A percentile compares a stretch with the other conserved stretches of the same genome.
phyloP scores from a whole-genome alignment of 2,113 vertebrate species.

The Murina feae region DNA sequence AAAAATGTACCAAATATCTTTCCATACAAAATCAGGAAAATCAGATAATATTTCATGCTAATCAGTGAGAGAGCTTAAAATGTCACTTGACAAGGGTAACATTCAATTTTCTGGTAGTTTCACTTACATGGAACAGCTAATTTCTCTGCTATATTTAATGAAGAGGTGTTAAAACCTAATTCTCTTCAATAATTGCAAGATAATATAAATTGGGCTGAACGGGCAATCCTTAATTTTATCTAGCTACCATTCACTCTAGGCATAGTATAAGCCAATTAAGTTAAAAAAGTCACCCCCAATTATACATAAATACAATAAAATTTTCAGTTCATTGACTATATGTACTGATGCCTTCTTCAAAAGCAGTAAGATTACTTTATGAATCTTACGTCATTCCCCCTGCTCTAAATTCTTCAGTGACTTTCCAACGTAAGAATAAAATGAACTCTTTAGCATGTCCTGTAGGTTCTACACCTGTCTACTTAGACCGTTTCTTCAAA shows the following conservation, averaged over 20 bases:
- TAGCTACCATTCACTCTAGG: neutral
- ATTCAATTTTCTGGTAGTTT: slow-evolving; percentile 27
- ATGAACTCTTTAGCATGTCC: neutral
- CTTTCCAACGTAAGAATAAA: neutral
- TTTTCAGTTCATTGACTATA: neutral
- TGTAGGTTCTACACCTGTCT: neutral
- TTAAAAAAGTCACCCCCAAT: neutral
- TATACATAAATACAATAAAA: neutral
- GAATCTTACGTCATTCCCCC: neutral
- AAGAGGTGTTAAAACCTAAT: neutral
- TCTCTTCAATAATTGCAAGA: neutral
- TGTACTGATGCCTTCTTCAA: neutral
- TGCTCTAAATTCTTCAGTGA: neutral
- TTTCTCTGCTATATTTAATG: neutral
- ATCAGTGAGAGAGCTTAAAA: neutral
- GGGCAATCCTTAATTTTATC: neutral
- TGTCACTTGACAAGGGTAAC: neutral
- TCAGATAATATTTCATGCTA: neutral
- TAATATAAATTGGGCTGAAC: neutral
- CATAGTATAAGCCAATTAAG: neutral
- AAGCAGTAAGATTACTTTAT: neutral
- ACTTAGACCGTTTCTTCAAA: neutral
- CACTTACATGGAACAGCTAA: neutral
- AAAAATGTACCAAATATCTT: slow-evolving; percentile 2
- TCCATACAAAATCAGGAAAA: slow-evolving; percentile 11